A percentile compares a stretch with the other conserved stretches of the same genome.
These are phyloP conservation scores for Andricus quercusramuli DNA, from an alignment of 2,888 invertebrate genomes.

Conservation along the genomic window DNA sequence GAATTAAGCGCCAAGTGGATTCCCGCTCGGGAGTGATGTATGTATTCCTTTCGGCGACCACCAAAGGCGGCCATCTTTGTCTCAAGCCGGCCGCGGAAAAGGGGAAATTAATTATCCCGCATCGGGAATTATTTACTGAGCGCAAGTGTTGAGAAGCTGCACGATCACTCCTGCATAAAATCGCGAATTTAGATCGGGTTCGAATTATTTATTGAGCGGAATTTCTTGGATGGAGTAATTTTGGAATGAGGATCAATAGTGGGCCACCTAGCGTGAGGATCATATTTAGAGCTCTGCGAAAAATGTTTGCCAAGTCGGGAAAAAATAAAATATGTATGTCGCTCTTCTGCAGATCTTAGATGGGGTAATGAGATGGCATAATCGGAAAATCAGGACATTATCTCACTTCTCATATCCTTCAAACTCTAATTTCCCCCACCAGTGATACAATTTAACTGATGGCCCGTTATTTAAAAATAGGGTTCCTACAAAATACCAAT, in stretches of 20 bases:
- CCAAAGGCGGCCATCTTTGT: constrained; percentile 42
- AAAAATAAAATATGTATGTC: no score
- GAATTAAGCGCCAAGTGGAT: constrained; percentile 33
- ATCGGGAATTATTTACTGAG: constrained; percentile 34
- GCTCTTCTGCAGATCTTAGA: no score
- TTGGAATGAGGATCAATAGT: background rate
- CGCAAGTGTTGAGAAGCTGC: constrained; percentile 38
- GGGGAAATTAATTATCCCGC: constrained; percentile 38
- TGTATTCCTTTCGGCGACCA: constrained; percentile 36
- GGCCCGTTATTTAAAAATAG: no score
- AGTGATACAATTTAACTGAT: no score
- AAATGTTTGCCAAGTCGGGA: no score
- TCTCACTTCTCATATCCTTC: no score
- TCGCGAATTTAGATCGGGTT: constrained; percentile 16
- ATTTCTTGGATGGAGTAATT: background rate
- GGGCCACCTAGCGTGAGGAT: background rate
- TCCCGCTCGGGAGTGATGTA: constrained; percentile 30
- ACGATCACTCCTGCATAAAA: background rate
- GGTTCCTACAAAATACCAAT: no score
- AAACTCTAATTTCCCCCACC: no score
- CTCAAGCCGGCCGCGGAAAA: constrained; percentile 32
- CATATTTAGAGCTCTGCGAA: no score
- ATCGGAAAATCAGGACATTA: no score
- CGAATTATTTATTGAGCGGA: constrained; percentile 4
- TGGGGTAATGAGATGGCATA: no score